Evolutionary conservation across 2,113 vertebrate genomes (phyloP).

Genomic region (Odobenus rosmarus): DNA sequence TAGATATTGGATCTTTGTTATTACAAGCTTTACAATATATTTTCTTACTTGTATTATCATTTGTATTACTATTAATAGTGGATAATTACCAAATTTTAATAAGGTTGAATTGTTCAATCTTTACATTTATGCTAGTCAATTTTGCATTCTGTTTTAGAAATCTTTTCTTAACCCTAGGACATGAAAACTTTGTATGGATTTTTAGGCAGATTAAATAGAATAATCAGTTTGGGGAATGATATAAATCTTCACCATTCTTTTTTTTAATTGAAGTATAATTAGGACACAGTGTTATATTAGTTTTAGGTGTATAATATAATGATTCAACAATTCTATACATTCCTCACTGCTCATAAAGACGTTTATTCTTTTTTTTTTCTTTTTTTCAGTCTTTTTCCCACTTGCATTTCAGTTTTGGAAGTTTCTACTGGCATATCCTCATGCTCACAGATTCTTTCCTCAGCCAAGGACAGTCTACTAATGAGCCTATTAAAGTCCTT

Average conservation of each 20-base stretch:
- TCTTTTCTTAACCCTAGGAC: not conserved
- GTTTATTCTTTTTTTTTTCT: not conserved
- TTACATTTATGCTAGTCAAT: not conserved
- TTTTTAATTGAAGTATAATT: not conserved
- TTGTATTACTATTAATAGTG: not conserved
- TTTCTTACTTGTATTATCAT: not conserved
- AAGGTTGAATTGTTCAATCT: not conserved
- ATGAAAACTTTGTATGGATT: not conserved
- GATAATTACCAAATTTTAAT: not conserved
- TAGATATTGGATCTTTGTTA: not conserved
- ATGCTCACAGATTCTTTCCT: not conserved
- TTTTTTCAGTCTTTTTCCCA: not conserved
- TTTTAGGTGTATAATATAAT: not conserved
- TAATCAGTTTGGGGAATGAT: not conserved
- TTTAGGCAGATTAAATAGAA: not conserved
- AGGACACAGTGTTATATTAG: not conserved
- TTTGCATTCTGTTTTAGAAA: not conserved
- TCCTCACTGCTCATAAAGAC: not conserved
- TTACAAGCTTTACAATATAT: not conserved
- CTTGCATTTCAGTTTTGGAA: not conserved
- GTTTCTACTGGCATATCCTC: not conserved
- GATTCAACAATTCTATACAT: not conserved
- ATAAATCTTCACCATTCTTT: not conserved
- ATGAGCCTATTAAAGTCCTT: not conserved
- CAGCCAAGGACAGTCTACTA: not conserved